These are phyloP conservation scores for Dolomedes plantarius DNA, from an alignment of 2,888 invertebrate species.

Conservation along the genomic window DNA sequence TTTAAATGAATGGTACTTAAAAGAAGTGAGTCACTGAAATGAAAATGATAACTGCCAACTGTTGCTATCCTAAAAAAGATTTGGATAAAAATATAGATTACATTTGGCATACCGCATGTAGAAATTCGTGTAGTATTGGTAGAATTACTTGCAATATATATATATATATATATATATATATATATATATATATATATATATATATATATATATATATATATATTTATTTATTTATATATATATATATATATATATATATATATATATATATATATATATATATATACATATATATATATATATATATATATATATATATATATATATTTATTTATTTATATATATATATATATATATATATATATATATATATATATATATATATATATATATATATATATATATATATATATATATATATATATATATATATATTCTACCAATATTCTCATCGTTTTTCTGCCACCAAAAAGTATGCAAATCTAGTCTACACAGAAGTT, in stretches of 20 bases:
- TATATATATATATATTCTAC: slow-evolving; percentile 13
- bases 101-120: too few relatives aligned
- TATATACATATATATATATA: slow-evolving; percentile 12
- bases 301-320: slow-evolving; percentile 18
- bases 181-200: slow-evolving; percentile 13
- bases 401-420: slow-evolving; percentile 15
- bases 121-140: too few relatives aligned
- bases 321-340: slow-evolving; percentile 18
- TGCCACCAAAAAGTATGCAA: too few relatives aligned
- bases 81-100: too few relatives aligned
- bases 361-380: slow-evolving; percentile 16
- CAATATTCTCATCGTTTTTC: too few relatives aligned
- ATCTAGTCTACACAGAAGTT: too few relatives aligned
- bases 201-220: slow-evolving; percentile 12
- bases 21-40: too few relatives aligned
- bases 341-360: slow-evolving; percentile 18
- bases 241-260: slow-evolving; percentile 18
- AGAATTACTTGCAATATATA: too few relatives aligned
- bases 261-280: slow-evolving; percentile 18
- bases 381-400: slow-evolving; percentile 13
- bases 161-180: slow-evolving; percentile 13
- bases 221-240: slow-evolving; percentile 13
- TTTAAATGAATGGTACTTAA: too few relatives aligned
- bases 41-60: too few relatives aligned
- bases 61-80: too few relatives aligned